A percentile compares a stretch with the other conserved stretches of the same genome.
Conservation (phyloP, 2,797 vertebrate species). For the Aselliscus stoliczkanus region DNA sequence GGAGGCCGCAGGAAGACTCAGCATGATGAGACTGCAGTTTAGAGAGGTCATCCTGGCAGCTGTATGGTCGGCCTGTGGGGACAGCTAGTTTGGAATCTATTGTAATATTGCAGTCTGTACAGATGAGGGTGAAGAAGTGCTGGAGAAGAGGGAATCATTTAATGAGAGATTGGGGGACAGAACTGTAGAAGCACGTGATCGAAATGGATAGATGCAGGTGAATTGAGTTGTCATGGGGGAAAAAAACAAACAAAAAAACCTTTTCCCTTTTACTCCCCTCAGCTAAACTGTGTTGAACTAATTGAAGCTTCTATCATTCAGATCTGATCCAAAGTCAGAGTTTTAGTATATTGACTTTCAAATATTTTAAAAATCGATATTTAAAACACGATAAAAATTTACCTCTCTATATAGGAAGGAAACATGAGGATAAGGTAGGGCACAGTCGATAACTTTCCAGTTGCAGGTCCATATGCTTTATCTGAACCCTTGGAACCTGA, state of each 20-base stretch:
- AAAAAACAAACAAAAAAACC: neutral
- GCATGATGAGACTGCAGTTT: neutral
- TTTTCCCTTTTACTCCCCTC: neutral
- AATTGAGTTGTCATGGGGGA: neutral
- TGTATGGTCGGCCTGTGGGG: neutral
- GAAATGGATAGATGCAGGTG: neutral
- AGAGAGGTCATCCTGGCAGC: neutral
- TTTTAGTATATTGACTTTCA: neutral
- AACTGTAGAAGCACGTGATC: neutral
- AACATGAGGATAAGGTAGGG: neutral
- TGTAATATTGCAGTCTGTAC: neutral
- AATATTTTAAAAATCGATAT: neutral
- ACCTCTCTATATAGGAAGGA: neutral
- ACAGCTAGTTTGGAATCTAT: neutral
- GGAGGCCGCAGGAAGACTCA: neutral
- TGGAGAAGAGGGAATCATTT: neutral
- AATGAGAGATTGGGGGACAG: neutral
- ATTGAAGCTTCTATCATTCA: slow-evolving; percentile 10
- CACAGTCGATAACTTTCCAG: neutral
- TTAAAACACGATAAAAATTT: neutral
- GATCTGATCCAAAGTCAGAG: neutral
- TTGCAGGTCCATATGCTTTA: neutral
- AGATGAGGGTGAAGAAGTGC: neutral
- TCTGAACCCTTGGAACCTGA: neutral
- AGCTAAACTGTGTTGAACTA: neutral